A percentile compares a stretch with the other conserved stretches of the same genome.
Evolutionary conservation across 2,888 invertebrate species (phyloP).

Genomic region (Cacoxenus indagator): DNA sequence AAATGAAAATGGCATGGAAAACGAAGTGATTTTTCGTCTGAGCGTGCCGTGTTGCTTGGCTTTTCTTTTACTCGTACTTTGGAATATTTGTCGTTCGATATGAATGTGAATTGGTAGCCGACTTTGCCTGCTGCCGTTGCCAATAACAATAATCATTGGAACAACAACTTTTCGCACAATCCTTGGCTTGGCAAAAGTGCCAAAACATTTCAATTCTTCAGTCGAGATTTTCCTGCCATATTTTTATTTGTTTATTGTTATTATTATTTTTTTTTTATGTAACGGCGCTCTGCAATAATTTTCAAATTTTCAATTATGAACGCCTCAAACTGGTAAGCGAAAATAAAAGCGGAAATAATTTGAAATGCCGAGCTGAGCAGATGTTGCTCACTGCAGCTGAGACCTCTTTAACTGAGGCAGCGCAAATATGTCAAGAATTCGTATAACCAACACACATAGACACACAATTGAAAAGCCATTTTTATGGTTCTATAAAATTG

Average conservation of each 20-base stretch:
- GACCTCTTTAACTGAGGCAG: background rate
- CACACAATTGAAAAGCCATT: constrained; percentile 54
- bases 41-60: background rate
- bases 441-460: no score
- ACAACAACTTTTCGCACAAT: constrained; percentile 21
- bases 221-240: background rate
- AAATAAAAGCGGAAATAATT: constrained; percentile 13
- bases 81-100: no score
- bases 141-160: constrained; percentile 5
- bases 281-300: constrained; percentile 56
- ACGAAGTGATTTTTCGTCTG: background rate
- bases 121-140: no score
- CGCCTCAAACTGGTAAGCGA: constrained; percentile 28
- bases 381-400: constrained; percentile 46
- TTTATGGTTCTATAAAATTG: constrained; percentile 35
- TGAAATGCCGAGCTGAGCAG: constrained; percentile 44
- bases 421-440: background rate
- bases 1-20: background rate
- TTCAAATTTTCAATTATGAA: constrained; percentile 59
- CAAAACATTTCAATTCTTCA: constrained; percentile 57
- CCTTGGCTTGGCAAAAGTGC: constrained; percentile 57
- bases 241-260: constrained; percentile 7
- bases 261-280: constrained; percentile 36
- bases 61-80: no score
- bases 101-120: no score